phyloP scores from a whole-genome alignment of 2,113 vertebrate species.

The Boulengeromyrus knoepffleri region DNA sequence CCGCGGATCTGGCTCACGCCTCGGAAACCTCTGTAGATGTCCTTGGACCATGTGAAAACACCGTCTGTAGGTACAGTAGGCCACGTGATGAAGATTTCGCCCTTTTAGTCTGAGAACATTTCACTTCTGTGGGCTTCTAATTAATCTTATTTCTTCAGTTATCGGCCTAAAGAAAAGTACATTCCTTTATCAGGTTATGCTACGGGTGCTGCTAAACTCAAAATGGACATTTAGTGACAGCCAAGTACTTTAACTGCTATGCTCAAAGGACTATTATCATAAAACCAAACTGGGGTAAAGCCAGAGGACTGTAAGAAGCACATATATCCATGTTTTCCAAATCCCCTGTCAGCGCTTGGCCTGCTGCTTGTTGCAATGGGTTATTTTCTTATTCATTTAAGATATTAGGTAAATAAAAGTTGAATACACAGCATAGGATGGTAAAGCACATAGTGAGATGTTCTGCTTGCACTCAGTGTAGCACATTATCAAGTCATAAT shows the following conservation, averaged over 20 bases:
- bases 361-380: not conserved
- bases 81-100: not conserved
- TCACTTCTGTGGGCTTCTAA: not conserved
- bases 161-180: not conserved
- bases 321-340: not conserved
- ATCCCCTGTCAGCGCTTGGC: not conserved
- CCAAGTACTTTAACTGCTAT: not conserved
- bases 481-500: not conserved
- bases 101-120: not conserved
- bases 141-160: not conserved
- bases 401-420: not conserved
- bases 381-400: not conserved
- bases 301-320: not conserved
- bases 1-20: not conserved
- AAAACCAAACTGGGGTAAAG: not conserved
- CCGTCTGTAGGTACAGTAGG: not conserved
- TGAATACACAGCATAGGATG: not conserved
- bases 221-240: not conserved
- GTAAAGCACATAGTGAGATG: not conserved
- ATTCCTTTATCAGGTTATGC: not conserved
- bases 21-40: constrained; percentile 6
- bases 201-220: not conserved
- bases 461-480: not conserved
- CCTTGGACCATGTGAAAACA: not conserved
- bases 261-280: not conserved